These are phyloP conservation scores for Camelus dromedarius DNA, from an alignment of 2,113 vertebrate genomes.

Conservation along the genomic window DNA sequence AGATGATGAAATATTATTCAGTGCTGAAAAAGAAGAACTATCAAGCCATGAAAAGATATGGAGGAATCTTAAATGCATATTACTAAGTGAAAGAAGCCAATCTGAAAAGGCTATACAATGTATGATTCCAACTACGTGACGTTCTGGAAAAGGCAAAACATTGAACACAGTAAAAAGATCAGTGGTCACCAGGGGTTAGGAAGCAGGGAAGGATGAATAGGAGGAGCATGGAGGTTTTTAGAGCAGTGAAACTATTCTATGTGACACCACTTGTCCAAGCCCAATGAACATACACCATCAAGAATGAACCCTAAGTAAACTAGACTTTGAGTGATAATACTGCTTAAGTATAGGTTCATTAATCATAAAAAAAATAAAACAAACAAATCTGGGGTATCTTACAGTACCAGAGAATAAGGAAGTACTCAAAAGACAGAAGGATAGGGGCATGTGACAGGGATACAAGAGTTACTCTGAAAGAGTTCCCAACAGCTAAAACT, in stretches of 20 bases:
- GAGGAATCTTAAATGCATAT: background rate
- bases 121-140: background rate
- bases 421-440: background rate
- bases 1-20: background rate
- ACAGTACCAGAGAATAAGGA: background rate
- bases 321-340: background rate
- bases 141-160: slow-evolving; percentile 30
- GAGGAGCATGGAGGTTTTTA: background rate
- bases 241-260: background rate
- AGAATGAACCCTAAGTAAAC: background rate
- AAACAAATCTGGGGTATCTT: background rate
- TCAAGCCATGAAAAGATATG: slow-evolving; percentile 10
- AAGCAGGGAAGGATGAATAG: background rate
- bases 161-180: background rate
- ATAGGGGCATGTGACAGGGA: background rate
- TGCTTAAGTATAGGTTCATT: background rate
- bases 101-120: background rate
- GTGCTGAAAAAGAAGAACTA: background rate
- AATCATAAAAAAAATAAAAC: background rate
- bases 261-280: background rate
- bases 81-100: slow-evolving; percentile 20
- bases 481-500: slow-evolving; percentile 12
- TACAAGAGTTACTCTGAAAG: background rate
- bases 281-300: background rate
- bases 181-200: background rate